Evolutionary conservation across 2,113 vertebrate species (phyloP), one percentile per base, ranked within the genome.

Genomic region (Chaetorhynchus papuensis): DNA sequence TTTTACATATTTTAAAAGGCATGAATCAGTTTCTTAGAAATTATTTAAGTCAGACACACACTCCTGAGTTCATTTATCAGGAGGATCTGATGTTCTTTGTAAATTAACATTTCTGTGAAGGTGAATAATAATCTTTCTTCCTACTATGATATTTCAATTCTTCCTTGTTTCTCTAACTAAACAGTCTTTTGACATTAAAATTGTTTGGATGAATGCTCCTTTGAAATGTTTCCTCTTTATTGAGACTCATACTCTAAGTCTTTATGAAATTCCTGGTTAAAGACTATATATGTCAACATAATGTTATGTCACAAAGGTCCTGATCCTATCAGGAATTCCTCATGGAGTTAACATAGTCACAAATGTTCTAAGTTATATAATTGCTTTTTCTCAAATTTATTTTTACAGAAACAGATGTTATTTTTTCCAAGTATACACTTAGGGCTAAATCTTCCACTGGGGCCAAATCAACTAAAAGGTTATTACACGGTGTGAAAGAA

Each of bases 321-420:
- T 69, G 39, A 86, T 96, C 90, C 77, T 90, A 49, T 77, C 60
- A 82, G 50, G 35, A 87, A 59, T 78, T 23, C 42, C 54, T 93
- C 45, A 52, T 2, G 4, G 69, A 63, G 19, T 70, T 93, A 91
- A 66, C 11, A 75, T 4, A 89, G 64, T 59, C 69, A 82, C 42
- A 64, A 94, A 68, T 81, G 47, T 84, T 81, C 64, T 63, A 31
- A 15, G 13, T 84, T 89, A 78, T 80, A 82, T 84, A 84, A 77
- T 47, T 75, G 23, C 20, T 17, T 77, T 86, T 87, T 80, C 64
- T 71, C 49, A 61, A 95, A 90, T 50, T 85, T 85, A 44, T 60
- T 85, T 87, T 92, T 92, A 33, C 77, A 78, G 65, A 70, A 65
- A 83, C 53, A 83, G 83, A 92, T 96, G 50, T 81, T 92, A 78